Conservation (phyloP, 2,888 invertebrate genomes). For the Plagodis pulveraria region DNA sequence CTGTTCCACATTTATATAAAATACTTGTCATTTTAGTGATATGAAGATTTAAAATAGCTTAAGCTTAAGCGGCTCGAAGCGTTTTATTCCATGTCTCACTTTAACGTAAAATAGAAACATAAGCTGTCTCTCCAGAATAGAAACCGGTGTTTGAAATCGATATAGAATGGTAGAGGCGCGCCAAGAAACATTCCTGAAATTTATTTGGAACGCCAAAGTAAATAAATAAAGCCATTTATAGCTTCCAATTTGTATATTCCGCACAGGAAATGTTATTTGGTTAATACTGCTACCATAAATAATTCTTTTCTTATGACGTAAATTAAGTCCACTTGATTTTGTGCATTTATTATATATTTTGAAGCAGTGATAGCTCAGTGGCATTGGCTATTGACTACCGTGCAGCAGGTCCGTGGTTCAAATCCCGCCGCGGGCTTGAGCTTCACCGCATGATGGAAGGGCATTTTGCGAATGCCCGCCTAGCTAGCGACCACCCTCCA, state of each 20-base stretch:
- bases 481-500: too few species aligned
- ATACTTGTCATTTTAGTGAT: slow-evolving; percentile 43
- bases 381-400: too few species aligned
- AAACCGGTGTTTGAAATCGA: slow-evolving; percentile 28
- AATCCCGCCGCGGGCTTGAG: too few species aligned
- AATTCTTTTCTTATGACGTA: too few species aligned
- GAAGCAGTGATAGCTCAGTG: too few species aligned
- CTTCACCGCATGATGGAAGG: too few species aligned
- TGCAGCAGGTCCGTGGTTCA: too few species aligned
- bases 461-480: too few species aligned
- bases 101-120: slow-evolving; percentile 30
- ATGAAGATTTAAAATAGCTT: slow-evolving; percentile 39
- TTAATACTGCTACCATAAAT: not conserved
- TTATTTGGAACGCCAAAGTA: slow-evolving; percentile 10
- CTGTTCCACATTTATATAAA: slow-evolving; percentile 41
- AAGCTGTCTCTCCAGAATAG: slow-evolving; percentile 20
- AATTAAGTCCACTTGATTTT: too few species aligned
- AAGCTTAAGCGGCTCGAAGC: slow-evolving; percentile 27
- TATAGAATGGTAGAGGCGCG: slow-evolving; percentile 14
- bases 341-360: too few species aligned
- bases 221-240: slow-evolving; percentile 21
- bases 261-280: slow-evolving; percentile 3
- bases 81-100: slow-evolving; percentile 28
- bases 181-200: slow-evolving; percentile 16
- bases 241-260: slow-evolving; percentile 13